Base-by-base conservation (phyloP, 2,113 vertebrate species). In the Apistogramma diplotaenia region DNA sequence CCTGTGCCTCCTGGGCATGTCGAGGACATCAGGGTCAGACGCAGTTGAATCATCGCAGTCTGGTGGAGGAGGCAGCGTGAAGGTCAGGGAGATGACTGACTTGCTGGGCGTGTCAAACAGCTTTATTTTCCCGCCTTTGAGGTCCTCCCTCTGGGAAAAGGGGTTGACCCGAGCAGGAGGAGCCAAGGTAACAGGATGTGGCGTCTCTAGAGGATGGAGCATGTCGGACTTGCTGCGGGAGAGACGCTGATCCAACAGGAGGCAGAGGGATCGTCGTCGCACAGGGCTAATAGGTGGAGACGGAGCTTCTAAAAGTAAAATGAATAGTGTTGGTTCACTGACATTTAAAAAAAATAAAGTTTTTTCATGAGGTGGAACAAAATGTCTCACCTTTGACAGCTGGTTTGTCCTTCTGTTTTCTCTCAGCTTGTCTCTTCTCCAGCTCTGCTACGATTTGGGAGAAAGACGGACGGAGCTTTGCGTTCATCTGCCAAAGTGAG, bases 51-150 rank as follows among this genome's bases (percentile, higher is more conserved):
- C 74, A 3, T 83, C 84, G 10, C 94, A 94, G 82, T 94, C 78
- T 0, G 92, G 93, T 0, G 94, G 96, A 0, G 96, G 96, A 0
- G 96, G 97, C 43, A 97, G 94, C 27, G 96, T 94, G 3, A 99
- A 97, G 25, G 96, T 96, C 65, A 97, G 93, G 0, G 97, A 98
- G 77, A 97, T 94, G 83, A 97, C 94, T 0, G 97, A 98, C 91
- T 97, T 99, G 96, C 96, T 99, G 6, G 97, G 97, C 0, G 96
- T 97, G 89, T 99, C 97, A 0, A 97, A 97, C 46, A 99, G 96
- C 93, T 99, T 99, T 92, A 97, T 99, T 88, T 96, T 96, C 23
- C 98, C 98, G 0, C 98, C 97, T 40, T 97, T 97, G 58, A 99
- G 95, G 89, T 99, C 98, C 90, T 99, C 95, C 2, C 97, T 94